Conservation (phyloP, 2,113 vertebrate species). For the Solea solea region DNA sequence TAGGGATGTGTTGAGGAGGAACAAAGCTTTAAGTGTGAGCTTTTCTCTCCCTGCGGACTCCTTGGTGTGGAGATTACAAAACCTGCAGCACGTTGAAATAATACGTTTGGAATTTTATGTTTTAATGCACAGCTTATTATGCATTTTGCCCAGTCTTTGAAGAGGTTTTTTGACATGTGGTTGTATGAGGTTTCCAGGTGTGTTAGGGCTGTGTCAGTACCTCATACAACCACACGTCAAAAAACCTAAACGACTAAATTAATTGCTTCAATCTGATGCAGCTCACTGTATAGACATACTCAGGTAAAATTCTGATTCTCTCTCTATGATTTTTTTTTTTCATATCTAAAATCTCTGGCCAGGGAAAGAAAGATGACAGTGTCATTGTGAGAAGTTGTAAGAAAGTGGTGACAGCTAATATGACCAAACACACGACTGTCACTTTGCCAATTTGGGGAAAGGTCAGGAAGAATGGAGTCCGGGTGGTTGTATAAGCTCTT, state of each 20-base stretch:
- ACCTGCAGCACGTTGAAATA: constrained; percentile 3
- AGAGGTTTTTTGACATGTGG: too few relatives aligned
- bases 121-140: neutral
- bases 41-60: constrained; percentile 1
- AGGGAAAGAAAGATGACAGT: constrained; percentile 18
- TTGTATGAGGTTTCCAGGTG: too few relatives aligned
- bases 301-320: too few relatives aligned
- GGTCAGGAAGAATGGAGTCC: constrained; percentile 14
- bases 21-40: constrained; percentile 35
- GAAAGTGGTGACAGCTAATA: constrained; percentile 41
- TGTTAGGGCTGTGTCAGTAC: too few relatives aligned
- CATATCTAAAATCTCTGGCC: constrained; percentile 2
- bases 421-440: constrained; percentile 30
- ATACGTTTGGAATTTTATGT: constrained; percentile 13
- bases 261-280: constrained; percentile 18
- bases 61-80: constrained; percentile 10
- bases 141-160: too few relatives aligned
- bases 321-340: neutral
- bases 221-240: too few relatives aligned
- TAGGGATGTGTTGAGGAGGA: constrained; percentile 30
- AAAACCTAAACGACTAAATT: too few relatives aligned
- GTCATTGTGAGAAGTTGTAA: constrained; percentile 36
- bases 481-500: constrained; percentile 32
- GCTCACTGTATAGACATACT: constrained; percentile 14
- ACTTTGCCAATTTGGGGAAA: constrained; percentile 44